A percentile compares a stretch with the other conserved stretches of the same genome.
These are phyloP conservation scores for Myopa tessellatipennis DNA, from an alignment of 2,888 invertebrate genomes.

Conservation along the genomic window DNA sequence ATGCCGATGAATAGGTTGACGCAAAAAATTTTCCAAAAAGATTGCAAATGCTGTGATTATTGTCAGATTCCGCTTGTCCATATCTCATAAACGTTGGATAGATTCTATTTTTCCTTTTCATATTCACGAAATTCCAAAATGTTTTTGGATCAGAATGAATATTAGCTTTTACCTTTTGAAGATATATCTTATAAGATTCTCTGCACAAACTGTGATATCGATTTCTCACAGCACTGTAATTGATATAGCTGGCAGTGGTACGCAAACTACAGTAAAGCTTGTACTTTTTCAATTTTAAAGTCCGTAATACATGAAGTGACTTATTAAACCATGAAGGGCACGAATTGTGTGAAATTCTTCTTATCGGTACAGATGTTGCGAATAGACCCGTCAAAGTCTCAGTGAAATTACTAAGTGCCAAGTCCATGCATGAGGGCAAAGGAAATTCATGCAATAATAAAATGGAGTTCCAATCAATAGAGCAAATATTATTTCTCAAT, in stretches of 20 bases:
- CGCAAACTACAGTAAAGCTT: too few species aligned
- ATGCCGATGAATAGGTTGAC: background rate
- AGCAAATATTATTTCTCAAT: background rate
- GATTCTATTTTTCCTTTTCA: background rate
- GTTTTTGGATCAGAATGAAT: background rate
- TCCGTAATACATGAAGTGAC: background rate
- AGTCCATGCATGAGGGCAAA: background rate
- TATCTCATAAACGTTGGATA: background rate
- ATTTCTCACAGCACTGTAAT: too few species aligned
- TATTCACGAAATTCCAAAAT: constrained; percentile 19
- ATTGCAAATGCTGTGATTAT: background rate
- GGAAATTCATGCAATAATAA: background rate
- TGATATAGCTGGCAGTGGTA: too few species aligned
- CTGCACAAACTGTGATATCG: background rate
- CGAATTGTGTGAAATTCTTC: background rate
- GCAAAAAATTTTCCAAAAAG: background rate
- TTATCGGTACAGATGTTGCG: too few species aligned
- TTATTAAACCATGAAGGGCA: background rate
- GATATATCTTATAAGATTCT: background rate
- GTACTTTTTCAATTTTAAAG: background rate
- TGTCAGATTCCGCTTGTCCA: background rate
- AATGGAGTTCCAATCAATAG: background rate
- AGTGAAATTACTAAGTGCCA: background rate
- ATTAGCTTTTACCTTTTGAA: too few species aligned
- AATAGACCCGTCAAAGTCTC: background rate